phyloP scores from a whole-genome alignment of 2,888 invertebrate species.

The Strigamia crassipes region DNA sequence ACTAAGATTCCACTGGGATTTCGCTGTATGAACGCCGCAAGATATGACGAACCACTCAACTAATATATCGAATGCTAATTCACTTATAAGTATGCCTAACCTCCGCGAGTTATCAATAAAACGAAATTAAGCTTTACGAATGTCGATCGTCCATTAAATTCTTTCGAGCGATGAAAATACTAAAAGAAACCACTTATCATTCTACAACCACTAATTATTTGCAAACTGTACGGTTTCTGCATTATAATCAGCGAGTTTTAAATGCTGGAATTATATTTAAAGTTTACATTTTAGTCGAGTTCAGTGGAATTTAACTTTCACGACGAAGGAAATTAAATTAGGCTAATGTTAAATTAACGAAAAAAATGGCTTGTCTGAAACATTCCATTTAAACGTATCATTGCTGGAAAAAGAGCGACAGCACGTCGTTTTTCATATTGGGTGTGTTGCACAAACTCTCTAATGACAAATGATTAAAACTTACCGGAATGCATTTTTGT shows the following conservation, averaged over 20 bases:
- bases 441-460: neutral
- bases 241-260: neutral
- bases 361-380: too few species aligned
- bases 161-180: neutral
- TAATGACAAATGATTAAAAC: neutral
- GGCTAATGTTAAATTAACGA: neutral
- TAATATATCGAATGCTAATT: conserved; percentile 1
- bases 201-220: neutral
- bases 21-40: neutral
- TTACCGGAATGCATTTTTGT: neutral
- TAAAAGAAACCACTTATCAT: neutral
- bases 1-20: conserved; percentile 14
- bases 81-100: neutral
- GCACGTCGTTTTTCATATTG: too few species aligned
- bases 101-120: neutral
- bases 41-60: conserved; percentile 32
- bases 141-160: neutral
- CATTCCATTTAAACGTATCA: too few species aligned
- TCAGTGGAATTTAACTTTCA: neutral
- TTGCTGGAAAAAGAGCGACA: too few species aligned
- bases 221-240: neutral
- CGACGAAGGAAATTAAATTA: neutral
- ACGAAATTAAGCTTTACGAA: neutral
- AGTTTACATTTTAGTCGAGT: neutral
- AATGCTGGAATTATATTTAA: neutral